A percentile compares a stretch with the other conserved stretches of the same genome.
Conservation (phyloP, 1,140 invertebrate genomes). For the Drosophila arizonae region DNA sequence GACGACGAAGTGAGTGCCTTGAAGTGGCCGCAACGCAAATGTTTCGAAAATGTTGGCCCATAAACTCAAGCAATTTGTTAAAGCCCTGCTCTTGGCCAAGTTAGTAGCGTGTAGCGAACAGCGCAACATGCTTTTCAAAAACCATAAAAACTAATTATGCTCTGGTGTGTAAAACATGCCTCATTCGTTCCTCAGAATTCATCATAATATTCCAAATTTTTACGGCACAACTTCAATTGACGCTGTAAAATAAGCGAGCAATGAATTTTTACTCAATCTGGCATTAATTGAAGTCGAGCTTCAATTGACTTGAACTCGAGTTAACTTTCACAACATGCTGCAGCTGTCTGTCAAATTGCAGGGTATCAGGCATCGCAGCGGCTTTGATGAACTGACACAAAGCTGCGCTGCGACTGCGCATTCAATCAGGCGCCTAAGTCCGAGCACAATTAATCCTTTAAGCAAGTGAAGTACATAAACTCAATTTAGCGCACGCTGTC, state of each 20-base stretch:
- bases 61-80: constrained; percentile 57
- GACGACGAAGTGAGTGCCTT: constrained; percentile 42
- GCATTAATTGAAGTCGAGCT: constrained; percentile 30
- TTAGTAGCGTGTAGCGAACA: constrained; percentile 24
- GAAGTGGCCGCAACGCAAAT: constrained; percentile 66
- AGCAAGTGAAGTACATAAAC: constrained; percentile 69
- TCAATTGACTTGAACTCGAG: constrained; percentile 22
- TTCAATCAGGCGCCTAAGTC: constrained; percentile 37
- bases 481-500: constrained; percentile 73
- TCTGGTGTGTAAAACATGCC: constrained; percentile 5
- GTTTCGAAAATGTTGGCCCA: constrained; percentile 63
- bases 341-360: background rate
- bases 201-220: background rate
- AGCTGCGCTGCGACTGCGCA: constrained; percentile 23
- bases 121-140: background rate
- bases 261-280: constrained; percentile 9
- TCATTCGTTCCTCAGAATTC: constrained; percentile 5
- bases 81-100: constrained; percentile 29
- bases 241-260: constrained; percentile 30
- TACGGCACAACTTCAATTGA: constrained; percentile 22
- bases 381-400: constrained; percentile 35
- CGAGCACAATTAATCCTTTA: constrained; percentile 64
- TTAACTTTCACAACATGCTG: constrained; percentile 35
- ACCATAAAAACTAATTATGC: constrained; percentile 5
- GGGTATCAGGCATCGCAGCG: background rate